phyloP scores from a whole-genome alignment of 2,888 invertebrate species.

The Thymelicus sylvestris region DNA sequence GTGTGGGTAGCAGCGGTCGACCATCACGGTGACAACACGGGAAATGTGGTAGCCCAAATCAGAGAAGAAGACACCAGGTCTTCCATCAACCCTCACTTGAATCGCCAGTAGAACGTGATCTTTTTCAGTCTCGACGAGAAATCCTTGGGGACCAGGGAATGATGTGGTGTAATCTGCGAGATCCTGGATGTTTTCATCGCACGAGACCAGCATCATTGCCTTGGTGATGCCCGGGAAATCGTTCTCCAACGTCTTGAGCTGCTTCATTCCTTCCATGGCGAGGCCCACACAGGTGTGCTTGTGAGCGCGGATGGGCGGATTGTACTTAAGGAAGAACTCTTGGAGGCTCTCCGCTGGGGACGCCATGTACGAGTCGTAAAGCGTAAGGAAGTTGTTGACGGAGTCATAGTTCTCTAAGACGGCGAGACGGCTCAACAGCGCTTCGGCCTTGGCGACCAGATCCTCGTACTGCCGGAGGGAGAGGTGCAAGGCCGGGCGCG shows the following conservation, averaged over 20 bases:
- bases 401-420: slow-evolving; percentile 96
- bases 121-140: slow-evolving; percentile 90
- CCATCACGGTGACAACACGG: slow-evolving; percentile 94
- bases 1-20: slow-evolving; percentile 94
- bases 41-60: slow-evolving; percentile 97
- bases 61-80: slow-evolving; percentile 91
- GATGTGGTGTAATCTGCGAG: slow-evolving; percentile 86
- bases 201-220: slow-evolving; percentile 91
- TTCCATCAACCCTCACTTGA: slow-evolving; percentile 89
- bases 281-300: slow-evolving; percentile 96
- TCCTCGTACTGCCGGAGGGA: slow-evolving; percentile 92
- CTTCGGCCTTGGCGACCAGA: slow-evolving; percentile 92
- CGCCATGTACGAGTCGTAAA: slow-evolving; percentile 88
- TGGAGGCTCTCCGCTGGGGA: slow-evolving; percentile 88
- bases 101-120: slow-evolving; percentile 94
- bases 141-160: slow-evolving; percentile 84
- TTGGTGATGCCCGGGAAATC: slow-evolving; percentile 89
- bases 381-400: slow-evolving; percentile 91
- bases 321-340: slow-evolving; percentile 92
- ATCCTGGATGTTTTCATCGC: slow-evolving; percentile 92
- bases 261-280: slow-evolving; percentile 92
- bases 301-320: slow-evolving; percentile 91
- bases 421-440: slow-evolving; percentile 92
- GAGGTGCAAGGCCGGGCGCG: slow-evolving; percentile 87
- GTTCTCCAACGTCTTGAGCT: slow-evolving; percentile 85